Evolutionary conservation across 2,113 vertebrate genomes (phyloP).

Genomic region (Natator depressus): DNA sequence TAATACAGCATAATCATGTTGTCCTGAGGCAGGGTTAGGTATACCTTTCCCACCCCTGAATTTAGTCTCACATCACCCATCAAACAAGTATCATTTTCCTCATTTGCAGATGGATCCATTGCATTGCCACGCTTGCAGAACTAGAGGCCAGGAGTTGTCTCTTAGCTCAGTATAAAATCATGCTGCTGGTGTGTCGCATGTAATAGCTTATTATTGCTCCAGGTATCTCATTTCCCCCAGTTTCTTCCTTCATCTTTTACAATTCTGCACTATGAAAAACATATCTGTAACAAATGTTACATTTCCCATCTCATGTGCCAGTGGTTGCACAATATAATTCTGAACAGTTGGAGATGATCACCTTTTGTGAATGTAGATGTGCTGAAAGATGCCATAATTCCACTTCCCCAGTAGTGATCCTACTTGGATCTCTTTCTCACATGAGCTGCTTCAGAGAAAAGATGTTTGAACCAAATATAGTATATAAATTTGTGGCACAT

Average conservation of each 20-base stretch:
- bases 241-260: background rate
- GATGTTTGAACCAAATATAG: background rate
- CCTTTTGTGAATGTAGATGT: background rate
- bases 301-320: background rate
- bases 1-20: no score
- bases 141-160: slow-evolving; percentile 3
- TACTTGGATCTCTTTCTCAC: background rate
- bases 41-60: no score
- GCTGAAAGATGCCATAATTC: background rate
- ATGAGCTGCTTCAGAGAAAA: background rate
- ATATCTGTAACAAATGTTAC: background rate
- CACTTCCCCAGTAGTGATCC: background rate
- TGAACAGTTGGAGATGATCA: accelerated
- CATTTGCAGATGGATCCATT: slow-evolving; percentile 27
- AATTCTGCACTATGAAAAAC: background rate
- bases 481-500: background rate
- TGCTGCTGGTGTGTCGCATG: background rate
- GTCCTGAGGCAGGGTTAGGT: no score
- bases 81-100: slow-evolving; percentile 18
- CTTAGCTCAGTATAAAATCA: background rate
- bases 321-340: background rate
- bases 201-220: background rate
- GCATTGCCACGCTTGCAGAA: background rate
- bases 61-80: slow-evolving; percentile 18
- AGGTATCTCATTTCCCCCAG: background rate